These are phyloP conservation scores for Geophilus truncorum DNA, from an alignment of 2,888 invertebrate species.

Conservation along the genomic window DNA sequence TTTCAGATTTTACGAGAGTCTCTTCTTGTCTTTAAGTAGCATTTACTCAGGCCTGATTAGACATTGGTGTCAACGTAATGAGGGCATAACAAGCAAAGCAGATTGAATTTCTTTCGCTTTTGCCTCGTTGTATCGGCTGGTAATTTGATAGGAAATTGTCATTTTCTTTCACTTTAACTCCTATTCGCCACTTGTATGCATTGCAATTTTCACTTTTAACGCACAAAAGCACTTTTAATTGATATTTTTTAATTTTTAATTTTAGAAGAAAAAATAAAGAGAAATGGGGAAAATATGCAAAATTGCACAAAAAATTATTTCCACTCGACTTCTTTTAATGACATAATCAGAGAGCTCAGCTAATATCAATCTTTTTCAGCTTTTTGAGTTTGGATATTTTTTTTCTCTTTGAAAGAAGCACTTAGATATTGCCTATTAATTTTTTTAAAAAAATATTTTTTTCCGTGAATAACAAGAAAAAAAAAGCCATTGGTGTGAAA, in stretches of 20 bases:
- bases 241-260: background rate
- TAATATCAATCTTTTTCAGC: background rate
- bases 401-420: background rate
- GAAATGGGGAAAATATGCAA: background rate
- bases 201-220: too few species aligned
- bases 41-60: background rate
- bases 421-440: background rate
- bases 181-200: too few species aligned
- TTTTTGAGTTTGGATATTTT: background rate
- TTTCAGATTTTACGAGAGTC: background rate
- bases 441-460: background rate
- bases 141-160: background rate
- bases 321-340: background rate
- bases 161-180: background rate
- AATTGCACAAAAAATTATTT: background rate
- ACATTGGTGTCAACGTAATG: slow-evolving; percentile 3
- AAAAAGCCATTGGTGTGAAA: slow-evolving; percentile 6
- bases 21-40: background rate
- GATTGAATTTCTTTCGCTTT: slow-evolving; percentile 5
- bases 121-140: background rate
- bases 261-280: too few species aligned
- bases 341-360: background rate
- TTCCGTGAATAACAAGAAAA: background rate
- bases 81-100: background rate
- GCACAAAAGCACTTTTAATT: too few species aligned